Evolutionary conservation across 2,113 vertebrate genomes (phyloP).

Genomic region (Tricholaema leucomelas): DNA sequence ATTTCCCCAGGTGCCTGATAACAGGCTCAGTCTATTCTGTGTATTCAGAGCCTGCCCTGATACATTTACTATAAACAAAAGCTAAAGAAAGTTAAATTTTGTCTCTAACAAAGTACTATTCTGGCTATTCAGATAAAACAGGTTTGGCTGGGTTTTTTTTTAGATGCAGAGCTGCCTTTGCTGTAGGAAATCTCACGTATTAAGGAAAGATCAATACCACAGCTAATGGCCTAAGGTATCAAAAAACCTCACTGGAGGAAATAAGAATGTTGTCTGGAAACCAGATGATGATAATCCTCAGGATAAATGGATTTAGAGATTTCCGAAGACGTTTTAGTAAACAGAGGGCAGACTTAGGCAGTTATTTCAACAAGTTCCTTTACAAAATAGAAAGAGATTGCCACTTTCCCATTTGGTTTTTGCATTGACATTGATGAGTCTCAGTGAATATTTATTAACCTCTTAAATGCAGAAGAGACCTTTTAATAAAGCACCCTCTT

Average conservation of each 20-base stretch:
- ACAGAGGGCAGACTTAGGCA: conserved; percentile 62
- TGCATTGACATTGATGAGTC: conserved; percentile 29
- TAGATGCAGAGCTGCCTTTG: conserved; percentile 42
- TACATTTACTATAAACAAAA: conserved; percentile 53
- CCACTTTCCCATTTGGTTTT: conserved; percentile 66
- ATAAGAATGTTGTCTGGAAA: conserved; percentile 74
- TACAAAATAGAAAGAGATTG: conserved; percentile 59
- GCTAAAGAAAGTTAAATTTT: conserved; percentile 42
- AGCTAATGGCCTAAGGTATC: conserved; percentile 72
- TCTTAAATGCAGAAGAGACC: conserved; percentile 20
- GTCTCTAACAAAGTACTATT: conserved; percentile 28
- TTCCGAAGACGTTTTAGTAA: conserved; percentile 67
- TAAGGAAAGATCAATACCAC: conserved; percentile 71
- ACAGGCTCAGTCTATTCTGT: conserved; percentile 5
- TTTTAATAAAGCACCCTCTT: not conserved
- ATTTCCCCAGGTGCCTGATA: conserved; percentile 37
- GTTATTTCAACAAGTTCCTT: conserved; percentile 67
- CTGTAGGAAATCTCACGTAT: conserved; percentile 58
- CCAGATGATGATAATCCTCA: conserved; percentile 67
- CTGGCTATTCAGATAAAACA: conserved; percentile 57
- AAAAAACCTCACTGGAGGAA: conserved; percentile 64
- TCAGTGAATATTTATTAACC: conserved; percentile 49
- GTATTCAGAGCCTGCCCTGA: not conserved
- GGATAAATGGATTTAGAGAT: conserved; percentile 74
- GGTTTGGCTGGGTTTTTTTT: not conserved